These are phyloP conservation scores for Petrolisthes cinctipes DNA, from an alignment of 2,888 invertebrate genomes.

Conservation along the genomic window DNA sequence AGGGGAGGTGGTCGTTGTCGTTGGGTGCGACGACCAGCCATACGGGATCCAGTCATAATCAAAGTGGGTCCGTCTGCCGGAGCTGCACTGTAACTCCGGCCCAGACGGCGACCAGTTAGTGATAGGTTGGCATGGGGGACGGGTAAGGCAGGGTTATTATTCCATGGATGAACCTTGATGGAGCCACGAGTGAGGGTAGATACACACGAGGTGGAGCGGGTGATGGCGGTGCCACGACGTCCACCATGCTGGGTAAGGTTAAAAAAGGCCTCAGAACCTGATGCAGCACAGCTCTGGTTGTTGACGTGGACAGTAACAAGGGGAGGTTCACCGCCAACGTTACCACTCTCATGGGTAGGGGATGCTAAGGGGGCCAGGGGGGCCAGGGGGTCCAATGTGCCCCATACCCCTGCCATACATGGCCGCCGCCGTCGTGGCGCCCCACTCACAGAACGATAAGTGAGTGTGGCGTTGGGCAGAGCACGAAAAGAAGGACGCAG, in stretches of 20 bases:
- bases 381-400: slow-evolving; percentile 43
- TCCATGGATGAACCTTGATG: slow-evolving; percentile 20
- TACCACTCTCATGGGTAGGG: background rate
- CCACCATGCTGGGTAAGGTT: slow-evolving; percentile 53
- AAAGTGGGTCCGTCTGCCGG: slow-evolving; percentile 25
- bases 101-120: slow-evolving; percentile 9
- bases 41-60: background rate
- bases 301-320: slow-evolving; percentile 51
- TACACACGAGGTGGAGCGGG: slow-evolving; percentile 55
- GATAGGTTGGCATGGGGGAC: slow-evolving; percentile 12
- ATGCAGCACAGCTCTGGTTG: slow-evolving; percentile 58
- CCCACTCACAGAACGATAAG: slow-evolving; percentile 36
- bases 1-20: slow-evolving; percentile 17
- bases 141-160: slow-evolving; percentile 25
- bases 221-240: slow-evolving; percentile 44
- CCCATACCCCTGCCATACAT: slow-evolving; percentile 40
- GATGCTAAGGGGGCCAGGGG: slow-evolving; percentile 24
- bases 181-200: slow-evolving; percentile 40
- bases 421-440: slow-evolving; percentile 28
- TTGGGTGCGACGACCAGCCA: slow-evolving; percentile 34
- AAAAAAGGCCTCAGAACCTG: slow-evolving; percentile 60
- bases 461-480: slow-evolving; percentile 33
- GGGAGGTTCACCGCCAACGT: slow-evolving; percentile 34
- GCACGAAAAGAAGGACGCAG: slow-evolving; percentile 32
- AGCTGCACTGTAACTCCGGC: slow-evolving; percentile 47